Base-by-base conservation (phyloP, 2,888 invertebrate species). In the Drosophila anomelani region DNA sequence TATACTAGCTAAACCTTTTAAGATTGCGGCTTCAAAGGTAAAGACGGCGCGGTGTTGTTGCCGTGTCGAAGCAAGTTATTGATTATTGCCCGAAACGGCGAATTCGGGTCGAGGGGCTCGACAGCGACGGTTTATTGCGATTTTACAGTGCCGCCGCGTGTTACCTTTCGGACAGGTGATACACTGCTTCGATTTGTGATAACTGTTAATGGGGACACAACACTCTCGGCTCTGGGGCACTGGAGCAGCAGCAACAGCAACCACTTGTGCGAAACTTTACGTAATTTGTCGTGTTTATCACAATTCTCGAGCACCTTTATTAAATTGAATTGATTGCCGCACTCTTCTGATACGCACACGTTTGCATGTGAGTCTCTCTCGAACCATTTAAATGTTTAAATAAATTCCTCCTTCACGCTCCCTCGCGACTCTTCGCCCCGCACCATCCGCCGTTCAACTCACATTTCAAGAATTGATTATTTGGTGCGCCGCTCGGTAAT, bases 371-470 rank as follows among this genome's bases (percentile, higher is more conserved):
- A 54, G 17, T 61, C 57, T 43, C 67, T 67, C 55, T 41, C 49
- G 34, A 38, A 17, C 44, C 39, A 67, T 66, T 39, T 39, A 77
- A 73, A 75, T 77, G 69, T 83, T 80, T 83, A 83, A 82, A 80
- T 68, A 75, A 82, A 73, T 78, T 75, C 71, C 23, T 53, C 49
- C 34, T 44, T 44, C 17, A 20, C 15, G 56, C 26, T 66, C 59
- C 46, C 46, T 46, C 49, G 43, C 49, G 13, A 9, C 6, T 38
- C 12, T 15, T 49, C 10, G 15, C 15, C 23, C 43, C 49, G 17
- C 7, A 13, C 1, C 26, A 41, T 56, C 13, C 39, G 4, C 32
- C 41, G 8, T 41, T 43, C 10, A 43, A 82, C 83, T 83, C 78
- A 83, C 88, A 56, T 73, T 47, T 43, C 20, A 62, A 87, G 82